Conservation (phyloP, 2,113 vertebrate species). For the Tyto alba region DNA sequence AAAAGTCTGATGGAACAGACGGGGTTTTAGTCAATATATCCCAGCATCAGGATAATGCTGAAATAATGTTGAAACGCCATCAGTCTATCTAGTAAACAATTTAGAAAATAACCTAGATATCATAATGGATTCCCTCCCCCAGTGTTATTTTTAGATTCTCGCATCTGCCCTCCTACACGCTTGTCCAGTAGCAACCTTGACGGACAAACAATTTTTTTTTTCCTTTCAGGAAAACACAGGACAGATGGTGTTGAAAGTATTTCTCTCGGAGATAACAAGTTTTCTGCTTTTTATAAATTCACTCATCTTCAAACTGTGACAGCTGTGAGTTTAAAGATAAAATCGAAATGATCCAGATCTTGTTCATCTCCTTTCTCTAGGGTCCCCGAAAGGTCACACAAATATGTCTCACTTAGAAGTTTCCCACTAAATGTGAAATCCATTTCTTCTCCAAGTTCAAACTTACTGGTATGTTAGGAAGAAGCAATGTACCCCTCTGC, state of each 20-base stretch:
- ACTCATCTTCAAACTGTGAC: slow-evolving; percentile 48
- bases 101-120: slow-evolving; percentile 36
- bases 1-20: background rate
- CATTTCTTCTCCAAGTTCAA: background rate
- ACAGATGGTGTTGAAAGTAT: slow-evolving; percentile 49
- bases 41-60: background rate
- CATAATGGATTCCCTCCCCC: background rate
- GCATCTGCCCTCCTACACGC: slow-evolving; percentile 34
- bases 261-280: slow-evolving; percentile 37
- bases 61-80: background rate
- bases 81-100: background rate
- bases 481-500: background rate
- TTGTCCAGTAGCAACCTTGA: slow-evolving; percentile 24
- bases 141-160: slow-evolving; percentile 21
- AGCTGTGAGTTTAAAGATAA: slow-evolving; percentile 53
- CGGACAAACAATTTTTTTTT: background rate
- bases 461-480: background rate
- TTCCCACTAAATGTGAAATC: background rate
- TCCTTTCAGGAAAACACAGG: slow-evolving; percentile 32
- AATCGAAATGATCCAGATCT: slow-evolving; percentile 35
- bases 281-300: slow-evolving; percentile 44
- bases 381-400: slow-evolving; percentile 35
- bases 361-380: slow-evolving; percentile 38
- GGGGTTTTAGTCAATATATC: background rate
- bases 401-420: background rate